A percentile compares a stretch with the other conserved stretches of the same genome.
These are phyloP conservation scores for Scomber scombrus DNA, from an alignment of 2,113 vertebrate species.

Conservation along the genomic window DNA sequence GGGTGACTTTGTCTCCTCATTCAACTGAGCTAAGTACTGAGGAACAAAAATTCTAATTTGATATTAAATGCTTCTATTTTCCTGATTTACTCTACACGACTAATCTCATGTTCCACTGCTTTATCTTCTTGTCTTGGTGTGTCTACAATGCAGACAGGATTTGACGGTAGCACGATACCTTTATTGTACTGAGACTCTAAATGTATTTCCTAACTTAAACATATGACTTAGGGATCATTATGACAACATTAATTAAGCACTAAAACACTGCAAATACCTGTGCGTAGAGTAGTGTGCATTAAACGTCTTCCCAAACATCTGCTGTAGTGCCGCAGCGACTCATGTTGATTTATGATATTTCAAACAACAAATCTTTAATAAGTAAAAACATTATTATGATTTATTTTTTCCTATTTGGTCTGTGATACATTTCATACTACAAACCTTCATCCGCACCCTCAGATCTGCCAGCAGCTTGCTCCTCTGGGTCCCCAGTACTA, in stretches of 20 bases:
- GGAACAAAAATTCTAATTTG: slow-evolving; percentile 69
- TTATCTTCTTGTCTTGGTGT: slow-evolving; percentile 60
- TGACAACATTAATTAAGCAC: slow-evolving; percentile 14
- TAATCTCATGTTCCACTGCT: slow-evolving; percentile 74
- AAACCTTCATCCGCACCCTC: too few species aligned
- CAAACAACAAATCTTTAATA: background rate
- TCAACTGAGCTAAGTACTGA: slow-evolving; percentile 53
- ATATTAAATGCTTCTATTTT: slow-evolving; percentile 71
- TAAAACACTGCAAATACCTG: slow-evolving; percentile 22
- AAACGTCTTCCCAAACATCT: slow-evolving; percentile 18
- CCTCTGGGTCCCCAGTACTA: too few species aligned
- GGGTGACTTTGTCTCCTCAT: slow-evolving; percentile 72
- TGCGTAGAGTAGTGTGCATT: background rate
- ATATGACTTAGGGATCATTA: background rate
- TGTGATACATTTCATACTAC: background rate
- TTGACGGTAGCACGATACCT: slow-evolving; percentile 39
- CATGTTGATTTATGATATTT: slow-evolving; percentile 28
- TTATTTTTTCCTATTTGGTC: background rate
- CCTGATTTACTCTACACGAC: slow-evolving; percentile 58
- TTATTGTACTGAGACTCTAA: slow-evolving; percentile 1
- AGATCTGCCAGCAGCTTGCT: too few species aligned
- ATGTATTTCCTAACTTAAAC: slow-evolving; percentile 7
- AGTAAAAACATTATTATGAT: background rate
- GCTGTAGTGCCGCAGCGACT: background rate
- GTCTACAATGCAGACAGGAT: slow-evolving; percentile 32